Evolutionary conservation across 1,140 invertebrate genomes (phyloP).

Genomic region (Zaprionus africanus): DNA sequence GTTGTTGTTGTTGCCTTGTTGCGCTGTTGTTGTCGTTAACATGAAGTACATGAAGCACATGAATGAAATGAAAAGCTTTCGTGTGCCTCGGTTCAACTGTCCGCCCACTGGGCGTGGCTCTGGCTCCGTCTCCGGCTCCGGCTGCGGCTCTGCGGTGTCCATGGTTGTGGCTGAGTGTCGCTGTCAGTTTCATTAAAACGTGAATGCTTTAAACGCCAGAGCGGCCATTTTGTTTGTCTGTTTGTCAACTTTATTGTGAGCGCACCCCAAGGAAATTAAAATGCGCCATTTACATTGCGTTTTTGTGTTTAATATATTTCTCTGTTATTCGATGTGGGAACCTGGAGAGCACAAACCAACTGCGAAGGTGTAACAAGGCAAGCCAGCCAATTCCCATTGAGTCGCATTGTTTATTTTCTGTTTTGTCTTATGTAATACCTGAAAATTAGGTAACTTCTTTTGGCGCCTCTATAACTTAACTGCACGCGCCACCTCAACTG

Average conservation of each 20-base stretch:
- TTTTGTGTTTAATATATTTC: slow-evolving; percentile 23
- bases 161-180: slow-evolving; percentile 22
- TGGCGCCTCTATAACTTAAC: slow-evolving; percentile 7
- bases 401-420: slow-evolving; percentile 9
- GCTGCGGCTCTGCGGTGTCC: slow-evolving; percentile 18
- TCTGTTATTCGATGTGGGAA: slow-evolving; percentile 21
- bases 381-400: slow-evolving; percentile 40
- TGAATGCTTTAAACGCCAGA: slow-evolving; percentile 66
- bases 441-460: slow-evolving; percentile 12
- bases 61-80: slow-evolving; percentile 26
- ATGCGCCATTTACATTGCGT: slow-evolving; percentile 72
- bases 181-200: slow-evolving; percentile 75
- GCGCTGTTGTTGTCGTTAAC: neutral
- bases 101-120: slow-evolving; percentile 36
- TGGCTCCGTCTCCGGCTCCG: neutral
- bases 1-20: slow-evolving; percentile 14
- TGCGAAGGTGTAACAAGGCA: slow-evolving; percentile 29
- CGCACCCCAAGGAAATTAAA: slow-evolving; percentile 76
- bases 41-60: slow-evolving; percentile 23
- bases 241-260: slow-evolving; percentile 35
- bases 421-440: slow-evolving; percentile 23
- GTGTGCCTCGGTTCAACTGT: neutral
- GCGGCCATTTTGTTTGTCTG: slow-evolving; percentile 59
- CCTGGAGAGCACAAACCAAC: neutral
- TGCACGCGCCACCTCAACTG: neutral